Percentiles rank a stretch among this genome's conserved stretches.
phyloP scores from a whole-genome alignment of 2,113 vertebrate genomes.

The Lonchura striata region DNA sequence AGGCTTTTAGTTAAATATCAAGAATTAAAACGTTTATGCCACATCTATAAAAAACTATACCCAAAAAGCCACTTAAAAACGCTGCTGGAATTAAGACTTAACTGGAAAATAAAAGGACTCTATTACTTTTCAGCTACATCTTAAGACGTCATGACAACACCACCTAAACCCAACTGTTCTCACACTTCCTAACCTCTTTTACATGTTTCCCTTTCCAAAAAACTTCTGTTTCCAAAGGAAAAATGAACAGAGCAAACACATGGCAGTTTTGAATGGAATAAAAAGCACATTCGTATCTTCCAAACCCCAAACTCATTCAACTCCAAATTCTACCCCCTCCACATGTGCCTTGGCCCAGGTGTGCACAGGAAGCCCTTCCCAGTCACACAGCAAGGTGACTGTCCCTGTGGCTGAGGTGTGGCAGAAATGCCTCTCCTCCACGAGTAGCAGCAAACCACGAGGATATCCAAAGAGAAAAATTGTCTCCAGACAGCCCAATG shows the following conservation, averaged over 20 bases:
- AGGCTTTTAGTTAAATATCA: not conserved
- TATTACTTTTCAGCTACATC: not conserved
- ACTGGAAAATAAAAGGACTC: not conserved
- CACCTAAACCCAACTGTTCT: not conserved
- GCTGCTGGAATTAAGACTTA: not conserved
- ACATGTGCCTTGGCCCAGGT: not conserved
- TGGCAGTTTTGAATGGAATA: not conserved
- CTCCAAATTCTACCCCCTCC: not conserved
- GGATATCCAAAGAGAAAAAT: not conserved
- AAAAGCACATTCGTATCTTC: not conserved
- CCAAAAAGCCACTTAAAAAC: not conserved
- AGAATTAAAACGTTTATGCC: not conserved
- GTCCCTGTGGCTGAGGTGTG: not conserved
- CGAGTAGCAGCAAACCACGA: fast-evolving
- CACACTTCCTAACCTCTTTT: not conserved
- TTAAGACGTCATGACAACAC: not conserved
- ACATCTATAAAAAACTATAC: not conserved
- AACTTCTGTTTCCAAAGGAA: not conserved
- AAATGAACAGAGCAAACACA: not conserved
- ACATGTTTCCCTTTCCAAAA: not conserved
- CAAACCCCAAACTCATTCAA: not conserved
- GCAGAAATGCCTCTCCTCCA: not conserved
- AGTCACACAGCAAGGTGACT: not conserved
- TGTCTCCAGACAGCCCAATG: fast-evolving
- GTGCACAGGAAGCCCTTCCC: not conserved